Percentiles rank a stretch among this genome's conserved stretches.
phyloP scores from a whole-genome alignment of 2,888 invertebrate species.

The Drosophila kuntzei region DNA sequence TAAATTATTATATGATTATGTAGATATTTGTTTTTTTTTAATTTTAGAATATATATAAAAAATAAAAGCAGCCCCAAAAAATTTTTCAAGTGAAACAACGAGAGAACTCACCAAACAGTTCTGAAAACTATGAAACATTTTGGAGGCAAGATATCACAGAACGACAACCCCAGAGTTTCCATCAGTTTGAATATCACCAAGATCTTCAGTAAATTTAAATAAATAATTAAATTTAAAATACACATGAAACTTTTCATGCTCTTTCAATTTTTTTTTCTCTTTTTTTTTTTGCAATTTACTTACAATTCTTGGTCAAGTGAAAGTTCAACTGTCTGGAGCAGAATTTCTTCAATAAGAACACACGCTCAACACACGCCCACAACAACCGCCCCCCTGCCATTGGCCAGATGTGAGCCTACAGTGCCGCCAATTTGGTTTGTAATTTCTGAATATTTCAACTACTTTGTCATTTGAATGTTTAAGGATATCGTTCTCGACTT shows the following conservation, averaged over 20 bases:
- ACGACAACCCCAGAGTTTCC: conserved; percentile 11
- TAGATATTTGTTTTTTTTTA: conserved; percentile 17
- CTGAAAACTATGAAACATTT: conserved; percentile 8
- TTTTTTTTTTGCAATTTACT: conserved; percentile 39
- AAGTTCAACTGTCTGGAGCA: conserved; percentile 29
- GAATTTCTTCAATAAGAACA: conserved; percentile 21
- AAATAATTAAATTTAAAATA: background rate
- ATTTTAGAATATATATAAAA: conserved; percentile 31
- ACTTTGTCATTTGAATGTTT: conserved; percentile 60
- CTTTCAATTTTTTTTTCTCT: background rate
- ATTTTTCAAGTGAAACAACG: conserved; percentile 28
- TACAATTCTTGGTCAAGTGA: conserved; percentile 13
- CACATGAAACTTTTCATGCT: background rate
- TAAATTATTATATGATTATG: conserved; percentile 42
- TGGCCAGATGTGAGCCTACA: conserved; percentile 45
- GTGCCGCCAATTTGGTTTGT: conserved; percentile 75
- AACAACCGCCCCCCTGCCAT: conserved; percentile 42
- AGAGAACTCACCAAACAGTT: no score
- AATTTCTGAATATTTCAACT: conserved; percentile 70
- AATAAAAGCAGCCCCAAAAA: conserved; percentile 17
- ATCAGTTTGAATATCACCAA: conserved; percentile 11
- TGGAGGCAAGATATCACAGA: conserved; percentile 10
- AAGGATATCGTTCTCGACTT: conserved; percentile 39
- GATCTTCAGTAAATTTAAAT: background rate
- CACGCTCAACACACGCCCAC: conserved; percentile 32